Evolutionary conservation across 1,140 invertebrate genomes (phyloP).

Genomic region (Rhagoletis pomonella): DNA sequence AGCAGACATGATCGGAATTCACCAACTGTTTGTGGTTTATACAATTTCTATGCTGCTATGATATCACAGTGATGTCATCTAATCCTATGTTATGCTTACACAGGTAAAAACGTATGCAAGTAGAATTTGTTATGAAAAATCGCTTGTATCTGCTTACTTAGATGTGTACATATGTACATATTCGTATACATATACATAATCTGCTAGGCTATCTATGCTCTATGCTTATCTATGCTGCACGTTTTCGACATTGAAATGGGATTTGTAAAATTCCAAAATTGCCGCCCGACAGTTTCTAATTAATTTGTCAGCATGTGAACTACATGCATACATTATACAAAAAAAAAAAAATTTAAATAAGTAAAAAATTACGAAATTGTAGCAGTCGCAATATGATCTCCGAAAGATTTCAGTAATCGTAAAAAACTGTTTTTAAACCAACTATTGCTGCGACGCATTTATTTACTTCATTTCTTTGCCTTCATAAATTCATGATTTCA

Average conservation of each 20-base stretch:
- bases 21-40: not conserved
- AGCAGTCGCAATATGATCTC: too few relatives aligned
- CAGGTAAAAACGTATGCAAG: not conserved
- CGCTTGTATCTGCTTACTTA: not conserved
- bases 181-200: not conserved
- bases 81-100: not conserved
- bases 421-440: not conserved
- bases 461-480: not conserved
- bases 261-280: not conserved
- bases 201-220: too few relatives aligned
- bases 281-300: not conserved
- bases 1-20: not conserved
- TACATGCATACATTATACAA: not conserved
- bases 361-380: too few relatives aligned
- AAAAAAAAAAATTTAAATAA: too few relatives aligned
- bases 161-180: not conserved
- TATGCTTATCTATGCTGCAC: not conserved
- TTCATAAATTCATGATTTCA: not conserved
- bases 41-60: not conserved
- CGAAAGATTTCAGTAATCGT: not conserved
- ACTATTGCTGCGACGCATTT: not conserved
- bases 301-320: slow-evolving; percentile 6
- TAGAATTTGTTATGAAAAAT: not conserved
- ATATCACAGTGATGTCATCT: not conserved
- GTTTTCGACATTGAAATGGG: slow-evolving; percentile 18